Percentiles rank a stretch among this genome's conserved stretches.
Conservation (phyloP, 2,113 vertebrate species). For the Lepidothrix coronata region DNA sequence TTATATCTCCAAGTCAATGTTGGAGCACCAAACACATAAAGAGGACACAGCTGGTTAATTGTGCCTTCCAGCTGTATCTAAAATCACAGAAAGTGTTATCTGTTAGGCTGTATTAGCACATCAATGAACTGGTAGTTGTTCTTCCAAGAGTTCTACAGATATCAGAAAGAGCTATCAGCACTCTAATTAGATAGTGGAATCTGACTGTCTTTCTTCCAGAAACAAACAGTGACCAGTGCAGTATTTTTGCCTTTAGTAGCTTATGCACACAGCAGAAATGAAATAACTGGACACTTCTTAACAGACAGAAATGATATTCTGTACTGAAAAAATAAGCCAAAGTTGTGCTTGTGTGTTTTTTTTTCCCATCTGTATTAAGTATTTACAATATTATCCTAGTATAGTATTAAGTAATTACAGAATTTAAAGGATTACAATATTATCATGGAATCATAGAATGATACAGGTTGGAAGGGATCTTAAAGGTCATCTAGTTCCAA, state of each 20-base stretch:
- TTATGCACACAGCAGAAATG: background rate
- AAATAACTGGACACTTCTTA: background rate
- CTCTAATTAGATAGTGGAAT: background rate
- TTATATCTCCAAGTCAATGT: background rate
- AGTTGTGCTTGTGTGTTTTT: accelerated
- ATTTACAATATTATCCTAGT: too few species aligned
- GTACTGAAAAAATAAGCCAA: background rate
- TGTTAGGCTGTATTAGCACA: background rate
- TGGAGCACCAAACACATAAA: background rate
- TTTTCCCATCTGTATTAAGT: background rate
- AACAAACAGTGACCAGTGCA: background rate
- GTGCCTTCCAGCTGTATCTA: constrained; percentile 1
- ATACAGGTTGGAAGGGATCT: background rate
- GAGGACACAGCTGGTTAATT: constrained; percentile 8
- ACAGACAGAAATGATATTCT: background rate
- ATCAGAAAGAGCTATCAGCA: background rate
- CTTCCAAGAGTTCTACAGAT: constrained; percentile 1
- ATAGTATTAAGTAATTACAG: too few species aligned
- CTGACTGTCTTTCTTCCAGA: background rate
- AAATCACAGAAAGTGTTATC: constrained; percentile 1
- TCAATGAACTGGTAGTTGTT: background rate
- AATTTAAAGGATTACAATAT: too few species aligned
- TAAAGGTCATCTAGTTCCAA: background rate
- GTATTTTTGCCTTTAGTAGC: background rate
- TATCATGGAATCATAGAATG: background rate